These are phyloP conservation scores for Zaprionus africanus DNA, from an alignment of 1,140 invertebrate species.

Conservation along the genomic window DNA sequence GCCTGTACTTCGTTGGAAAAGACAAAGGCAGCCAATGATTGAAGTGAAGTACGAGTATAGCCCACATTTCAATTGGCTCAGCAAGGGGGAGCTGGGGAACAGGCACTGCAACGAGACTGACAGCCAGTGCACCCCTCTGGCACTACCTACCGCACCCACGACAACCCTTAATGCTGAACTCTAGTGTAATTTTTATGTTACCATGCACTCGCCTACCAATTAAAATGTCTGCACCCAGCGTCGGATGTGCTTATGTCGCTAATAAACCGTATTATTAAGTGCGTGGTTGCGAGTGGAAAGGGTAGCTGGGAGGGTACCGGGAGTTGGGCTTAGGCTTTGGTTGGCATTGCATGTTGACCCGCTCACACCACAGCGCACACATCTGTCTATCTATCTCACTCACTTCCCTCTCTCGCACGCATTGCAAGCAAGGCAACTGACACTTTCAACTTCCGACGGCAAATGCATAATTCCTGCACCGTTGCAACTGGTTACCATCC, in stretches of 20 bases:
- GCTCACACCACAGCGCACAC: neutral
- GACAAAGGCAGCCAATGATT: constrained; percentile 81
- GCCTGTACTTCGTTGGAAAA: constrained; percentile 45
- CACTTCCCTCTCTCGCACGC: neutral
- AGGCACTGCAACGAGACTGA: constrained; percentile 23
- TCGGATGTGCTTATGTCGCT: constrained; percentile 82
- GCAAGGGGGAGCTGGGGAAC: neutral
- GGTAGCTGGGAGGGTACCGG: neutral
- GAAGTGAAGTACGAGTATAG: constrained; percentile 79
- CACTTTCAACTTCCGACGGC: constrained; percentile 80
- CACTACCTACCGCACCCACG: neutral
- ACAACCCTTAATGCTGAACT: constrained; percentile 55
- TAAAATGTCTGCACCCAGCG: constrained; percentile 78
- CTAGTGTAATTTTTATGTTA: constrained; percentile 81
- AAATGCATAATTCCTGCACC: constrained; percentile 79
- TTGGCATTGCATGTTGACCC: constrained; percentile 43
- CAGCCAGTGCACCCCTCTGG: constrained; percentile 49
- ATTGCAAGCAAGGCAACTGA: constrained; percentile 52
- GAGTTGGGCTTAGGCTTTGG: constrained; percentile 31
- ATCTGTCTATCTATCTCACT: constrained; percentile 1
- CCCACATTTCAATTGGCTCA: constrained; percentile 77
- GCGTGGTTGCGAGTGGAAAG: constrained; percentile 44
- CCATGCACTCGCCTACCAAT: constrained; percentile 82
- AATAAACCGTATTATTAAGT: constrained; percentile 83
- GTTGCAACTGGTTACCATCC: constrained; percentile 42